A percentile compares a stretch with the other conserved stretches of the same genome.
Conservation (phyloP, 2,888 invertebrate genomes). For the Leptinotarsa rubiginosa region DNA sequence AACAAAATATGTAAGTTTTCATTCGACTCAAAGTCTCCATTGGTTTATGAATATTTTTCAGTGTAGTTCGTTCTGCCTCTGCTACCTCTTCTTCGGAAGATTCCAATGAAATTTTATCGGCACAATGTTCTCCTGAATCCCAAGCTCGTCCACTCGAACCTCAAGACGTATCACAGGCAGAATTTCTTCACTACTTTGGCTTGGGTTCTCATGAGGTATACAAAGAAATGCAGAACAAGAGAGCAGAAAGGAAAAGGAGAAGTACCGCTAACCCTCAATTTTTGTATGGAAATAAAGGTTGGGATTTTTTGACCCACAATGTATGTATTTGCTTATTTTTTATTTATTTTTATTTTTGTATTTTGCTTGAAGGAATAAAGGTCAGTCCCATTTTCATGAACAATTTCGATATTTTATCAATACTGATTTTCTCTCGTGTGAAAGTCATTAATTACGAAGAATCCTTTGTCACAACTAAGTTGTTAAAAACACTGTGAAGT, state of each 20-base stretch:
- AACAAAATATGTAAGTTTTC: conserved; percentile 64
- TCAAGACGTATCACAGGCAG: conserved; percentile 63
- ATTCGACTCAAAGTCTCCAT: not conserved
- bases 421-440: conserved; percentile 6
- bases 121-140: conserved; percentile 58
- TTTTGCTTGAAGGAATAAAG: conserved; percentile 21
- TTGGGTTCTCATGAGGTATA: conserved; percentile 67
- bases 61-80: conserved; percentile 55
- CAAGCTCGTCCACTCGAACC: conserved; percentile 56
- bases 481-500: no score
- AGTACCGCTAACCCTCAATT: conserved; percentile 71
- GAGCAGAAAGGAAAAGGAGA: conserved; percentile 69
- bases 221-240: conserved; percentile 68
- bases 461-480: no score
- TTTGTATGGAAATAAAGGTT: conserved; percentile 67
- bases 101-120: conserved; percentile 58
- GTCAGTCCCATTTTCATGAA: not conserved
- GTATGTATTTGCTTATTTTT: conserved; percentile 44
- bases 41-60: not conserved
- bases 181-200: conserved; percentile 66
- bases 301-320: conserved; percentile 57
- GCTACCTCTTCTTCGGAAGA: conserved; percentile 62
- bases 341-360: conserved; percentile 25
- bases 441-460: not conserved
- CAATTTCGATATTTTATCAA: not conserved